These are phyloP conservation scores for Macropis europaea DNA, from an alignment of 2,888 invertebrate species.

Conservation along the genomic window DNA sequence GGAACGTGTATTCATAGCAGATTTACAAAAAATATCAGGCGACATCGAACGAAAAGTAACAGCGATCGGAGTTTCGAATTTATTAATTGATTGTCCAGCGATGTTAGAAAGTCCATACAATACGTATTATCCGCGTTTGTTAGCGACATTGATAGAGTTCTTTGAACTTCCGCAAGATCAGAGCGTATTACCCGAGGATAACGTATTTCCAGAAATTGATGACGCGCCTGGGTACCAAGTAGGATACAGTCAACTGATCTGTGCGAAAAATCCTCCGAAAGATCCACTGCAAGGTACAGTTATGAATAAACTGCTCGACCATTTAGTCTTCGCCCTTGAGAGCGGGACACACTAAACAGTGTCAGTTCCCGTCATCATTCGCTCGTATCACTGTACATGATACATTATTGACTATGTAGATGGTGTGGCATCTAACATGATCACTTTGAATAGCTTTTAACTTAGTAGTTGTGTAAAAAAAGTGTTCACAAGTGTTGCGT, in stretches of 20 bases:
- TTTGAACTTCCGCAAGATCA: conserved; percentile 95
- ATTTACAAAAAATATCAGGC: conserved; percentile 93
- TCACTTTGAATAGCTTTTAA: too few relatives aligned
- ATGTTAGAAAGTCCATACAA: conserved; percentile 86
- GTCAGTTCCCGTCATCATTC: too few relatives aligned
- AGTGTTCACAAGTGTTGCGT: too few relatives aligned
- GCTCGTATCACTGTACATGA: too few relatives aligned
- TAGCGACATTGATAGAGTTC: conserved; percentile 85
- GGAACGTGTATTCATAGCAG: conserved; percentile 92
- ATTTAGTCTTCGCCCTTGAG: too few relatives aligned
- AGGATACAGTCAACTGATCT: conserved; percentile 92
- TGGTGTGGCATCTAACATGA: too few relatives aligned
- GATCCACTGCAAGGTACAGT: conserved; percentile 87
- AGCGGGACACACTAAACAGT: too few relatives aligned
- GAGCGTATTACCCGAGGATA: conserved; percentile 89
- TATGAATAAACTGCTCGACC: too few relatives aligned
- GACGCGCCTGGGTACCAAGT: conserved; percentile 93
- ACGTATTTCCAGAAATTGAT: conserved; percentile 91
- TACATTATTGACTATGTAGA: too few relatives aligned
- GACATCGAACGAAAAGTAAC: conserved; percentile 93
- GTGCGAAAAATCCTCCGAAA: conserved; percentile 87
- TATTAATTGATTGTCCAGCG: conserved; percentile 89
- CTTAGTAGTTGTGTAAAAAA: too few relatives aligned
- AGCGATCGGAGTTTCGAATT: conserved; percentile 92
- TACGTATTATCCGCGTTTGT: conserved; percentile 71